Evolutionary conservation across 2,888 invertebrate species (phyloP).

Genomic region (Osedax frankpressi): DNA sequence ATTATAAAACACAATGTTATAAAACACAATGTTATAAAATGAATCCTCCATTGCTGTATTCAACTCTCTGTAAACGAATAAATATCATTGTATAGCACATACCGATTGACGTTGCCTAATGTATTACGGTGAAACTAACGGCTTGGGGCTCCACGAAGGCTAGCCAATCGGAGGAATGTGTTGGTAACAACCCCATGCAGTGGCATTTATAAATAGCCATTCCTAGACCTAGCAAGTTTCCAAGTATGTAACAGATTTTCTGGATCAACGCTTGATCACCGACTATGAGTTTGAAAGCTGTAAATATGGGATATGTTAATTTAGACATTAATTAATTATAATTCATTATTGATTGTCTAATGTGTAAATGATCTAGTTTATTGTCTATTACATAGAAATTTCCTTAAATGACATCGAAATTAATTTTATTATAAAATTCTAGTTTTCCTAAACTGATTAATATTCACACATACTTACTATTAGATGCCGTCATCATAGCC

Average conservation of each 20-base stretch:
- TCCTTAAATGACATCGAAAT: too few relatives aligned
- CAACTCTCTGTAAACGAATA: not conserved
- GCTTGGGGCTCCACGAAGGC: constrained; percentile 56
- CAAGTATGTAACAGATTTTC: constrained; percentile 80
- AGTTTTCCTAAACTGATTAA: too few relatives aligned
- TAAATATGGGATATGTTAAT: not conserved
- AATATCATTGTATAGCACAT: not conserved
- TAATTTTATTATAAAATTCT: too few relatives aligned
- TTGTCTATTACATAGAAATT: too few relatives aligned
- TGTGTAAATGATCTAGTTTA: too few relatives aligned
- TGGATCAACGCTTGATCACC: constrained; percentile 77
- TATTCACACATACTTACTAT: too few relatives aligned
- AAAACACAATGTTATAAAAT: too few relatives aligned
- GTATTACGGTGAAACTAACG: constrained; percentile 22
- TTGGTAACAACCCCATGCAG: constrained; percentile 89
- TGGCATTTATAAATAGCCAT: constrained; percentile 92
- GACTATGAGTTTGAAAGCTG: constrained; percentile 80
- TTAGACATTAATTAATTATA: too few relatives aligned
- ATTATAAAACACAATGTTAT: too few relatives aligned
- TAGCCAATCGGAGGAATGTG: constrained; percentile 93
- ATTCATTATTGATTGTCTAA: too few relatives aligned
- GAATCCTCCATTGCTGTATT: not conserved
- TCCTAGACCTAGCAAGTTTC: constrained; percentile 78
- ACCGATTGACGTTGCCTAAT: too few relatives aligned
- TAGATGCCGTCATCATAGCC: constrained; percentile 64